Conservation (phyloP, 2,797 vertebrate genomes). For the Pantherophis alleghaniensis region DNA sequence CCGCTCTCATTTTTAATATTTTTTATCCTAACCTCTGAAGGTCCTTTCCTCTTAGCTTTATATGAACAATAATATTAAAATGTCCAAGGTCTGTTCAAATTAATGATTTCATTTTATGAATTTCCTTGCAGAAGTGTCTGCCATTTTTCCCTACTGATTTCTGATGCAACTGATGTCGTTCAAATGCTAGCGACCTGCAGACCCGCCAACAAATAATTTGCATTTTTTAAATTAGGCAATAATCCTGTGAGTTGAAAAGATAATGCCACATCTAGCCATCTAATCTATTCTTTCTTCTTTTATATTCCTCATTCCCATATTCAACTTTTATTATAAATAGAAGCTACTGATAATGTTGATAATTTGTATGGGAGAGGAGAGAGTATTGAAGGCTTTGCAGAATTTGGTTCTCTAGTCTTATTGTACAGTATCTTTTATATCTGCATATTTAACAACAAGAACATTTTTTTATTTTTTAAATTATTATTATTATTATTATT, state of each 20-base stretch:
- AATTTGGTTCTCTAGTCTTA: not conserved
- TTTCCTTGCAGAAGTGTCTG: conserved; percentile 26
- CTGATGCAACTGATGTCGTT: conserved; percentile 25
- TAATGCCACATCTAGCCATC: not conserved
- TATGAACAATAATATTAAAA: conserved; percentile 26
- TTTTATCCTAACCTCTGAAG: conserved; percentile 4
- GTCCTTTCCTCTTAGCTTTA: not conserved
- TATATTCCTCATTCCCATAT: not conserved
- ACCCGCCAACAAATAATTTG: conserved; percentile 39
- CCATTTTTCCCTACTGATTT: conserved; percentile 37
- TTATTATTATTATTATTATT: not conserved
- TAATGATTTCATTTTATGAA: conserved; percentile 41
- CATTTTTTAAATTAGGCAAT: conserved; percentile 26
- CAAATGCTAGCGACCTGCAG: accelerated
- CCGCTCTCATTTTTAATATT: not conserved
- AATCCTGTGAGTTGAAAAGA: conserved; percentile 33
- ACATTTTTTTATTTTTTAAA: not conserved
- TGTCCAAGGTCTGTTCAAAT: conserved; percentile 6
- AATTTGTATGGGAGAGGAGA: not conserved
- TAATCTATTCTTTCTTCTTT: conserved; percentile 24
- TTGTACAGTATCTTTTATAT: not conserved
- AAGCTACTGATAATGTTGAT: not conserved
- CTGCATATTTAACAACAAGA: not conserved
- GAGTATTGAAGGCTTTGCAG: not conserved
- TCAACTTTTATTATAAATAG: accelerated